Evolutionary conservation across 2,888 invertebrate genomes (phyloP).

Genomic region (Eilema sororculum): DNA sequence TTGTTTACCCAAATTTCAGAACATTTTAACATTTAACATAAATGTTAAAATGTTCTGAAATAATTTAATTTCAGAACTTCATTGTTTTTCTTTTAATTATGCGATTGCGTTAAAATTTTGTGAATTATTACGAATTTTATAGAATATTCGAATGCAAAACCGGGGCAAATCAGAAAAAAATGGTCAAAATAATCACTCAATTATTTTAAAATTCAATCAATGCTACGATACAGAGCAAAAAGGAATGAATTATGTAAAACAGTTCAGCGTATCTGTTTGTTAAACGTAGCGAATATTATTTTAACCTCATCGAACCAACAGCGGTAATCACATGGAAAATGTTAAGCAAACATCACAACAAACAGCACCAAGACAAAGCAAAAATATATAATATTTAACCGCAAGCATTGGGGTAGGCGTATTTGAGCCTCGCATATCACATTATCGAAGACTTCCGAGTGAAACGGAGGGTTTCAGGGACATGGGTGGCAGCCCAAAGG

Average conservation of each 20-base stretch:
- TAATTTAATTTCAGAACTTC: too few species aligned
- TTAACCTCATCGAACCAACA: not conserved
- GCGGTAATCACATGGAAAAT: conserved; percentile 32
- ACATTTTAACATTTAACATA: too few species aligned
- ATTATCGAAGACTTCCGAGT: conserved; percentile 58
- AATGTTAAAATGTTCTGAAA: too few species aligned
- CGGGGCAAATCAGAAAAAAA: not conserved
- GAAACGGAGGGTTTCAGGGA: conserved; percentile 40
- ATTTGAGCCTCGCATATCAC: conserved; percentile 60
- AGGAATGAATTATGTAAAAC: not conserved
- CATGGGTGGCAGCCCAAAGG: conserved; percentile 38
- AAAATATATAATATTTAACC: conserved; percentile 46
- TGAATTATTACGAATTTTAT: not conserved
- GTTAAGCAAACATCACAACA: conserved; percentile 46
- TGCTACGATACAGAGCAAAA: not conserved
- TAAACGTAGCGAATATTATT: not conserved
- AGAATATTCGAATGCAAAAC: not conserved
- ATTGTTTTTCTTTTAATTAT: not conserved
- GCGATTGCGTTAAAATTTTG: not conserved
- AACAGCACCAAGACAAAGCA: conserved; percentile 34
- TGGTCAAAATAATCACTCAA: not conserved
- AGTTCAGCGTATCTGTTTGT: not conserved
- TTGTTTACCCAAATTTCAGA: too few species aligned
- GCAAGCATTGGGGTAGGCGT: conserved; percentile 38
- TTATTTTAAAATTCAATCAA: not conserved